These are phyloP conservation scores for Parochlus steinenii DNA, from an alignment of 2,888 invertebrate species.

Conservation along the genomic window DNA sequence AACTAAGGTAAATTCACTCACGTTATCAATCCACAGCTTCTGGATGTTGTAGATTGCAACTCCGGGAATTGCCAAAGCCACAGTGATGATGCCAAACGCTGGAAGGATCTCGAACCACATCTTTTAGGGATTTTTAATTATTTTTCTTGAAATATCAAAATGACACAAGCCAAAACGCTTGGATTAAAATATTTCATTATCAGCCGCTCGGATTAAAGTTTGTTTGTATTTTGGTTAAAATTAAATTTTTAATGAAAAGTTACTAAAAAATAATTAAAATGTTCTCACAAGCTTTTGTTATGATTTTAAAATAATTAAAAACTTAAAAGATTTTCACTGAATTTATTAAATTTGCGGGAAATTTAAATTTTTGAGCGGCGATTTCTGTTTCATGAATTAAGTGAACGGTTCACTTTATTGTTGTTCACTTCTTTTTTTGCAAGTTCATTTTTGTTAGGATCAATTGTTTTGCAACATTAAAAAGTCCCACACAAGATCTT, in stretches of 20 bases:
- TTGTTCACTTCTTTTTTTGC: no score
- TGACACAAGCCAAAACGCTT: neutral
- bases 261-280: neutral
- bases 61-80: constrained; percentile 41
- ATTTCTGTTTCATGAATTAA: no score
- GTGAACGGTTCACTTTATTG: no score
- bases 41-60: constrained; percentile 43
- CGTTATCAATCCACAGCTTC: constrained; percentile 42
- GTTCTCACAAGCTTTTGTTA: neutral
- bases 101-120: constrained; percentile 65
- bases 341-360: neutral
- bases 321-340: neutral
- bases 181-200: no score
- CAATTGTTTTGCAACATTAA: neutral
- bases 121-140: constrained; percentile 15
- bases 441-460: no score
- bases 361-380: no score
- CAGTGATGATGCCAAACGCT: constrained; percentile 40
- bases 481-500: constrained; percentile 5
- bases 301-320: neutral
- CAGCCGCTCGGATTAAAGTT: no score
- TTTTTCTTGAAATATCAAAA: neutral
- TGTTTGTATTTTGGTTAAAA: neutral
- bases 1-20: constrained; percentile 29
- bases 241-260: neutral